phyloP scores from a whole-genome alignment of 2,888 invertebrate species.

The Megalurothrips usitatus region DNA sequence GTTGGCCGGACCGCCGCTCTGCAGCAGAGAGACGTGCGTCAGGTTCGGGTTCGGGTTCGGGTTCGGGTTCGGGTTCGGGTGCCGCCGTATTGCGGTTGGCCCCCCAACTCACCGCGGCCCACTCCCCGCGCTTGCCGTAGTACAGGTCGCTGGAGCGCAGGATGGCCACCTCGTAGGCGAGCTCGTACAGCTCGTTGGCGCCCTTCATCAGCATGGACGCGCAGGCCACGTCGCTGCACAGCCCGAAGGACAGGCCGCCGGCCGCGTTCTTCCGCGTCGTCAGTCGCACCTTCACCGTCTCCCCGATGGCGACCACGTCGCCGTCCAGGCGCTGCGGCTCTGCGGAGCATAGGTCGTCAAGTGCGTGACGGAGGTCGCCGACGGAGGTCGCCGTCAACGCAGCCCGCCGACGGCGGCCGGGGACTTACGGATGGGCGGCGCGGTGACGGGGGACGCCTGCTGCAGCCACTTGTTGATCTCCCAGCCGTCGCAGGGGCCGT shows the following conservation, averaged over 20 bases:
- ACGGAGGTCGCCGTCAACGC: neutral
- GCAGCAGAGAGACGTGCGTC: neutral
- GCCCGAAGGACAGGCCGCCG: neutral
- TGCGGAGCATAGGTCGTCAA: neutral
- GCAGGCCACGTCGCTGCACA: constrained; percentile 19
- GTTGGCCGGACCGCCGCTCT: neutral
- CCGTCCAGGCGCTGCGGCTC: constrained; percentile 13
- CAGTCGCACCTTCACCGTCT: neutral
- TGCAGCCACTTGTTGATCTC: neutral
- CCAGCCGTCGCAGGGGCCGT: constrained; percentile 9
- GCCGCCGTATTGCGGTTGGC: neutral
- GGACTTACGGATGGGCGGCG: neutral
- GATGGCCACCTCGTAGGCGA: constrained; percentile 10
- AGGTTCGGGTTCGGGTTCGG: too few relatives aligned
- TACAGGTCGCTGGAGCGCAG: neutral
- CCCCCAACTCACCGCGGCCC: neutral
- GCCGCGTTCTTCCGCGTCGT: neutral
- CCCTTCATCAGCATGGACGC: constrained; percentile 17
- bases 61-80: too few relatives aligned
- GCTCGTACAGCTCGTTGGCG: neutral
- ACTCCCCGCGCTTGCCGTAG: neutral
- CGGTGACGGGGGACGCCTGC: constrained; percentile 7
- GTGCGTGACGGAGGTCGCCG: neutral
- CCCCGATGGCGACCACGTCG: neutral
- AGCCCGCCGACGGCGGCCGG: neutral